Evolutionary conservation across 2,113 vertebrate species (phyloP), one percentile per base, ranked within the genome.

Genomic region (Spizaetus ornatus): DNA sequence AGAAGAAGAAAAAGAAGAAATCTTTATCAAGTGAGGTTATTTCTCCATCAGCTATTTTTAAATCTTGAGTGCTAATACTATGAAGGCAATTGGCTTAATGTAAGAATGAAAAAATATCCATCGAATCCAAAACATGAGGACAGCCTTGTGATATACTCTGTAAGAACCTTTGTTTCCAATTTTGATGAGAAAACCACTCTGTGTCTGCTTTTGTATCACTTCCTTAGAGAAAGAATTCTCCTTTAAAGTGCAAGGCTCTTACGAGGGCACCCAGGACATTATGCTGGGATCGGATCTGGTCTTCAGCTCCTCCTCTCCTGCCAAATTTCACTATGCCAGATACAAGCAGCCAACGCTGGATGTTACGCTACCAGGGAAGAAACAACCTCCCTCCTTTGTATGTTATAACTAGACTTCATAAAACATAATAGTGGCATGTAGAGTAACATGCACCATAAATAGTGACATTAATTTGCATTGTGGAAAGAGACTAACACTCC

Each of bases 241-340:
- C 92, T 95, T 98, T 48, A 94, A 91, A 92, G 95, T 97, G 31
- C 92, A 93, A 91, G 97, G 97, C 31, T 98, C 97, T 38, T 96
- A 97, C 0, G 97, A 98, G 77, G 94, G 82, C 45, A 87, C 93
- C 5, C 97, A 97, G 62, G 86, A 86, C 23, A 48, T 97, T 48
- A 78, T 26, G 36, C 25, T 96, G 58, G 83, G 82, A 63, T 85
- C 92, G 81, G 73, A 95, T 34, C 90, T 43, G 21, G 4, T 42
- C 40, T 88, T 88, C 78, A 72, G 38, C n/a, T 80, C 74, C 9
- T 82, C 91, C n/a, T 77, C 50, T 76, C 90, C 90, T 86, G 94
- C 78, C 16, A 95, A 66, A 93, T 98, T 98, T 82, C 97, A 98
- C 62, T 98, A 97, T 38, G 91, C 80, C 79, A 96, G 88, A 95